Base-by-base conservation (phyloP, 2,113 vertebrate species). In the Zapus hudsonius region DNA sequence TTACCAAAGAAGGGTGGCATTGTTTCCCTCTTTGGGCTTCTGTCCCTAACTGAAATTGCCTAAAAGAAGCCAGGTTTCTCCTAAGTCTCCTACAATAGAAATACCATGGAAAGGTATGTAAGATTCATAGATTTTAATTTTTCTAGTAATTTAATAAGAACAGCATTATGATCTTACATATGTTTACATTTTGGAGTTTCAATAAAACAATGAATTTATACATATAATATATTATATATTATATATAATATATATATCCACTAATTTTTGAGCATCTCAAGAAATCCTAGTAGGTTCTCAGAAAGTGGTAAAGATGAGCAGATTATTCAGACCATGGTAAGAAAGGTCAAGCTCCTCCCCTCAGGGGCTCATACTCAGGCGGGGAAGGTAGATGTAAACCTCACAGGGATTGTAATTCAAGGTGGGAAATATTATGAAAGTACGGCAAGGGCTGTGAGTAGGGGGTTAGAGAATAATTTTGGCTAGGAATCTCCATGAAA, bases 111-210 rank as follows among this genome's bases (percentile, higher is more conserved):
- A 94, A 83, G 27, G 93, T 67, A 89, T 31, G 61, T 63, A 75
- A 73, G 17, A 3, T 85, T 67, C 7, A 38, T 9, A 52, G 42
- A 73, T 52, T 27, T 88, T 72, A 70, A 75, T 90, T 92, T 95
- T 86, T 42, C 76, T 78, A 78, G 61, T 75, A 76, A 72, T 20
- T 19, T 87, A 84, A 87, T 81, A 67, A 72, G 33, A 83, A 80
- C 79, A 64, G 15, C 36, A 70, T 55, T 64, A 42, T 1, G 5
- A 69, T 74, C 64, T 27, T 40, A 70, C 10, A 31, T 47, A 55
- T 63, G 13, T 40, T 70, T 75, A 20, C 75, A 44, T 76, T 84
- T 73, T 93, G 70, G 42, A 44, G 22, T 67, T 89, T 88, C 61
- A 55, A 27, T 25, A 61, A 52, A 63, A 33, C 13, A 64, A n/a